A percentile compares a stretch with the other conserved stretches of the same genome.
phyloP scores from a whole-genome alignment of 2,797 vertebrate genomes.

The Morelia viridis region DNA sequence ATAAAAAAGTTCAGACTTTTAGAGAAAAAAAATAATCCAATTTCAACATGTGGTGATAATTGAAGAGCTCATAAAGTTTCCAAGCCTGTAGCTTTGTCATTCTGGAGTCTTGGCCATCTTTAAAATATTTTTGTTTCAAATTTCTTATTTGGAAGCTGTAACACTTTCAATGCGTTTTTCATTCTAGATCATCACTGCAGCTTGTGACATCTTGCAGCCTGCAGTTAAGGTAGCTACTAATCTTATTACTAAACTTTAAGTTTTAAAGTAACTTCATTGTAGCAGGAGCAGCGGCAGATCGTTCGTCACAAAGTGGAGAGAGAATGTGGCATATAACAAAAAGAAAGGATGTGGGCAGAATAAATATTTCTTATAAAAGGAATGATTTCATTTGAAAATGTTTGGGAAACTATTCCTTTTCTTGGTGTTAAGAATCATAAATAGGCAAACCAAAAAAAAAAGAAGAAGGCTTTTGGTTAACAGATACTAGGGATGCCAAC shows the following conservation, averaged over 20 bases:
- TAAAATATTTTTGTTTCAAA: background rate
- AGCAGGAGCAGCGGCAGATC: conserved; percentile 29
- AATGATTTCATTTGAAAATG: conserved; percentile 40
- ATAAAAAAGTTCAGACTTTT: background rate
- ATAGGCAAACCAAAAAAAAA: conserved; percentile 25
- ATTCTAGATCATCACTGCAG: background rate
- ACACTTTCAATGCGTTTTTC: background rate
- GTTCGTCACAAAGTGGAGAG: background rate
- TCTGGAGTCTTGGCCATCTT: background rate
- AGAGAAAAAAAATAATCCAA: background rate
- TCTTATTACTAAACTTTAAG: conserved; percentile 20
- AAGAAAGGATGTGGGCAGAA: conserved; percentile 22
- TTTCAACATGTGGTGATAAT: background rate
- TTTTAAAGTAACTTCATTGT: conserved; percentile 49
- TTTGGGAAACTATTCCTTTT: conserved; percentile 30
- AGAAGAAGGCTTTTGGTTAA: conserved; percentile 17
- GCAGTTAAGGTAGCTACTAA: background rate
- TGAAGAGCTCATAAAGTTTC: conserved; percentile 23
- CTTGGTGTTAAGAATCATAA: conserved; percentile 14
- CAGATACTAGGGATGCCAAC: background rate
- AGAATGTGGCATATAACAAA: conserved; percentile 28
- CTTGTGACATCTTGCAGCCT: conserved; percentile 23
- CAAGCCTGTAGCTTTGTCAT: conserved; percentile 15
- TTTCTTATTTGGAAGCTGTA: background rate
- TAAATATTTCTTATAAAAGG: conserved; percentile 32